phyloP scores from a whole-genome alignment of 2,888 invertebrate genomes.

The Ischnus inquisitorius region DNA sequence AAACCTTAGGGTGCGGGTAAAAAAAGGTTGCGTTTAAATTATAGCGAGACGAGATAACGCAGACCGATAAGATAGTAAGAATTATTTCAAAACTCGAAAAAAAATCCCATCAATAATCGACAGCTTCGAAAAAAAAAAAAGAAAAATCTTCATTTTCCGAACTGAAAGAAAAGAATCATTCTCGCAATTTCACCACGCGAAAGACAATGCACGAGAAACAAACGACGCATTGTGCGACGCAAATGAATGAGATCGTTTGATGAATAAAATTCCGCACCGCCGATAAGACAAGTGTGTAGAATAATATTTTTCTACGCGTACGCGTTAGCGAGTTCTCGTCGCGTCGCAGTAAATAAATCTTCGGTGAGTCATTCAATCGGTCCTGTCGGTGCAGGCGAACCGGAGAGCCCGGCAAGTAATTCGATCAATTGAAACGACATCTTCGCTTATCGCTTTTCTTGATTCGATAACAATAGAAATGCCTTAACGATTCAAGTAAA shows the following conservation, averaged over 20 bases:
- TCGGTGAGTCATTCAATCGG: conserved; percentile 7
- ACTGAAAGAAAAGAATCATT: not conserved
- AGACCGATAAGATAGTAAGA: not conserved
- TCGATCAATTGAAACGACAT: conserved; percentile 8
- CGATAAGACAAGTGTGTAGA: not conserved
- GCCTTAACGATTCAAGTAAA: not conserved
- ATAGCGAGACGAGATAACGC: not conserved
- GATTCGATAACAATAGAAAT: not conserved
- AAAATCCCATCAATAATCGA: not conserved
- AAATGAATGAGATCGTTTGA: conserved; percentile 5
- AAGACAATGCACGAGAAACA: not conserved
- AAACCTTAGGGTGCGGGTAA: not conserved
- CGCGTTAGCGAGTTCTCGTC: not conserved
- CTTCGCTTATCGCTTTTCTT: not conserved
- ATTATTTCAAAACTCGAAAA: not conserved
- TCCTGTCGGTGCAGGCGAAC: not conserved
- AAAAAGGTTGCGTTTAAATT: not conserved
- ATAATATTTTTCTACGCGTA: conserved; percentile 1
- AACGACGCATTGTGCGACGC: not conserved
- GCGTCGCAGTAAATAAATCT: conserved; percentile 10
- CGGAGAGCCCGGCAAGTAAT: not conserved
- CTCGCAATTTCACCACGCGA: not conserved
- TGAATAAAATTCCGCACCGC: not conserved
- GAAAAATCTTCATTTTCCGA: not conserved
- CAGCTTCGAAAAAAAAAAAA: not conserved